phyloP scores from a whole-genome alignment of 2,888 invertebrate species.

The Pristionchus japonicus region DNA sequence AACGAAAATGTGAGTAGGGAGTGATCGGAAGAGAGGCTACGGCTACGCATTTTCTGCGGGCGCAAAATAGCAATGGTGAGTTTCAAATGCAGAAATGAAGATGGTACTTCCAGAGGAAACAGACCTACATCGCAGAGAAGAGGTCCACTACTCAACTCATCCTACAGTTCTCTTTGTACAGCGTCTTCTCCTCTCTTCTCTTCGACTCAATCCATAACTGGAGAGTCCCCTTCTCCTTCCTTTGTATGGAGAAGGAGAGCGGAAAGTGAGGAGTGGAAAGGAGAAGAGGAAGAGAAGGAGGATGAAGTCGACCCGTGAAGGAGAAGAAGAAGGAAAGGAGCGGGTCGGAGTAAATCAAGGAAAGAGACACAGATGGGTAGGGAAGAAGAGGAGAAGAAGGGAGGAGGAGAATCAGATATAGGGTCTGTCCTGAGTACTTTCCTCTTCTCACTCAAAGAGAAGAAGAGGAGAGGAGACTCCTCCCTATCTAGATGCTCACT shows the following conservation, averaged over 20 bases:
- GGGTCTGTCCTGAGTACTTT: neutral
- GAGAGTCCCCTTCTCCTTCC: constrained; percentile 4
- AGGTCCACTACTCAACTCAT: neutral
- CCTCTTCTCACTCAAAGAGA: neutral
- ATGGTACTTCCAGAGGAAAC: too few species aligned
- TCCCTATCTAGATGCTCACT: constrained; percentile 18
- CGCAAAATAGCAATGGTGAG: too few species aligned
- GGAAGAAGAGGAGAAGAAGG: too few species aligned
- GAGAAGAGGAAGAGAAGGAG: too few species aligned
- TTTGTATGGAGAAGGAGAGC: constrained; percentile 23
- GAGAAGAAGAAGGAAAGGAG: constrained; percentile 1
- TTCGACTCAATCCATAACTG: constrained; percentile 8
- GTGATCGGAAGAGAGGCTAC: neutral
- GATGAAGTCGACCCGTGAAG: too few species aligned
- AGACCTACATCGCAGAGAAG: too few species aligned
- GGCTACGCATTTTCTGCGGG: too few species aligned
- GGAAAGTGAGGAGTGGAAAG: constrained; percentile 38
- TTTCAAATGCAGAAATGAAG: too few species aligned
- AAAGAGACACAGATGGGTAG: neutral
- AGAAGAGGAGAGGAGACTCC: neutral
- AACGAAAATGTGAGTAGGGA: neutral
- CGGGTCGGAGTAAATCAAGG: neutral
- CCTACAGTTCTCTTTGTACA: neutral
- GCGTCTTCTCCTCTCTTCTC: neutral
- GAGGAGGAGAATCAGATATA: constrained; percentile 26